Percentiles rank a stretch among this genome's conserved stretches.
These are phyloP conservation scores for Lasioglossum albipes DNA, from an alignment of 1,140 invertebrate species.

Conservation along the genomic window DNA sequence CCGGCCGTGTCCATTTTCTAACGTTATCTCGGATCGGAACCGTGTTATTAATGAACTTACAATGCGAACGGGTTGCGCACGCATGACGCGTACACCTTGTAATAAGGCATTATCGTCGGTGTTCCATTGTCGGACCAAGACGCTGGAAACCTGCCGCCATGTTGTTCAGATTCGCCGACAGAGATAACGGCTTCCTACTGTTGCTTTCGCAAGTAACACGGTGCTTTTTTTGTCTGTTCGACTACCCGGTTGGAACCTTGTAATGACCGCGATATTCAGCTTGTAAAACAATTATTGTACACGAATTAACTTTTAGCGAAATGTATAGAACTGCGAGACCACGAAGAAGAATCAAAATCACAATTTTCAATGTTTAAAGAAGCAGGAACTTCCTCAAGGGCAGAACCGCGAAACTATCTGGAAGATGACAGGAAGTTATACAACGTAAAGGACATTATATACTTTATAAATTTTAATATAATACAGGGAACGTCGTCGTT, in stretches of 20 bases:
- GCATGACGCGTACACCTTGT: slow-evolving; percentile 11
- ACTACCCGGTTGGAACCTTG: background rate
- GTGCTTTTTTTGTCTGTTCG: background rate
- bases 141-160: slow-evolving; percentile 1
- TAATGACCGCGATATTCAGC: background rate
- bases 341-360: too few relatives aligned
- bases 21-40: slow-evolving; percentile 27
- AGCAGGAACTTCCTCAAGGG: too few relatives aligned
- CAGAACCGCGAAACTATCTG: too few relatives aligned
- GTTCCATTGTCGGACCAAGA: slow-evolving; percentile 15
- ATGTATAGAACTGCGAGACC: background rate
- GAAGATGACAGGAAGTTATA: too few relatives aligned
- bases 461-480: too few relatives aligned
- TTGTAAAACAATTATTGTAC: background rate
- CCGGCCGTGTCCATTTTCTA: background rate
- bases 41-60: slow-evolving; percentile 35
- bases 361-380: too few relatives aligned
- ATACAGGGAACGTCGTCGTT: too few relatives aligned
- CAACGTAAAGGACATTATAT: too few relatives aligned
- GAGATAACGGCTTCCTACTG: background rate
- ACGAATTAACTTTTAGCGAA: background rate
- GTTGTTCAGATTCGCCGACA: slow-evolving; percentile 9
- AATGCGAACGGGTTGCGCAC: slow-evolving; percentile 26
- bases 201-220: background rate
- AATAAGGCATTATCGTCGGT: slow-evolving; percentile 33